Percentiles rank a stretch among this genome's conserved stretches.
Conservation (phyloP, 2,113 vertebrate genomes). For the Oryctolagus cuniculus region mOryCun1.1 NC_091434.1:17244001-17244500, state of each 20-base stretch:
- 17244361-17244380: background rate
- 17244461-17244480: constrained; percentile 28
- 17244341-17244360: background rate
- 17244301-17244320: accelerated
- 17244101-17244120: background rate
- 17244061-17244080: background rate
- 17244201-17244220: background rate
- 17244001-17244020: background rate
- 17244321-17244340: background rate
- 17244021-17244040: background rate
- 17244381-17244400: background rate
- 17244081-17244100: background rate
- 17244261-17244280: background rate
- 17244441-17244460: constrained; percentile 58
- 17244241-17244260: background rate
- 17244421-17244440: constrained; percentile 38
- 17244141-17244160: background rate
- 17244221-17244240: background rate
- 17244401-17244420: constrained; percentile 61
- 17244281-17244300: accelerated
- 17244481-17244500: constrained; percentile 21
- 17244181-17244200: background rate
- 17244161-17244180: background rate
- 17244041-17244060: background rate
- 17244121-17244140: background rate